phyloP scores from a whole-genome alignment of 2,888 invertebrate genomes.

The Horisme vitalbata region DNA sequence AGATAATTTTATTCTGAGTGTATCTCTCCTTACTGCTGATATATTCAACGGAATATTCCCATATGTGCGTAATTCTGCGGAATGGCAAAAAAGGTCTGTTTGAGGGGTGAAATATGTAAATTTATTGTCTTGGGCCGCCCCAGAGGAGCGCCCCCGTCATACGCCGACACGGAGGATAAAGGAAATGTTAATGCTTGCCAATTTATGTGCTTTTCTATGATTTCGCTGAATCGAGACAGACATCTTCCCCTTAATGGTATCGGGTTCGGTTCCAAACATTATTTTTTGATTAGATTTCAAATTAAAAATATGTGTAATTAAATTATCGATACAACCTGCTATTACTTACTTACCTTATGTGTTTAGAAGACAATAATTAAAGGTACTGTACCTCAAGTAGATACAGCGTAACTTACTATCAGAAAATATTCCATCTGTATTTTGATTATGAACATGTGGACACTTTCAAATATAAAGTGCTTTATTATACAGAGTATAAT shows the following conservation, averaged over 20 bases:
- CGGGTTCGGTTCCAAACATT: conserved; percentile 36
- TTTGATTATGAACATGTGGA: conserved; percentile 22
- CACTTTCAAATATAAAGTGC: conserved; percentile 31
- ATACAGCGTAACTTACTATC: too few species aligned
- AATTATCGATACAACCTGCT: too few species aligned
- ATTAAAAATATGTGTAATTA: not conserved
- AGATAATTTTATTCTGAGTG: conserved; percentile 82
- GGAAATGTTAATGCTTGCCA: conserved; percentile 82
- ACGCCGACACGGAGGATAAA: conserved; percentile 82
- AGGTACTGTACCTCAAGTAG: too few species aligned
- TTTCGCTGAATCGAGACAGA: conserved; percentile 78
- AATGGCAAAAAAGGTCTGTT: conserved; percentile 83
- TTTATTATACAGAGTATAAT: conserved; percentile 46
- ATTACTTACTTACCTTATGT: too few species aligned
- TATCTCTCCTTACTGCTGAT: conserved; percentile 80
- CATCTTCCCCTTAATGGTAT: conserved; percentile 70
- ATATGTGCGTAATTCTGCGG: conserved; percentile 83
- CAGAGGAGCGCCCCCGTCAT: conserved; percentile 75
- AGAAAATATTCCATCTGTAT: too few species aligned
- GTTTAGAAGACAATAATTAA: too few species aligned
- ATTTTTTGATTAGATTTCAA: conserved; percentile 1
- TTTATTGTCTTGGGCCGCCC: conserved; percentile 83
- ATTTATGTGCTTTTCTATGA: conserved; percentile 83
- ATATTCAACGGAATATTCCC: conserved; percentile 83
- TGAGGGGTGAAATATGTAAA: conserved; percentile 84